Conservation (phyloP, 2,888 invertebrate genomes). For the Macroteleia sp. region DNA sequence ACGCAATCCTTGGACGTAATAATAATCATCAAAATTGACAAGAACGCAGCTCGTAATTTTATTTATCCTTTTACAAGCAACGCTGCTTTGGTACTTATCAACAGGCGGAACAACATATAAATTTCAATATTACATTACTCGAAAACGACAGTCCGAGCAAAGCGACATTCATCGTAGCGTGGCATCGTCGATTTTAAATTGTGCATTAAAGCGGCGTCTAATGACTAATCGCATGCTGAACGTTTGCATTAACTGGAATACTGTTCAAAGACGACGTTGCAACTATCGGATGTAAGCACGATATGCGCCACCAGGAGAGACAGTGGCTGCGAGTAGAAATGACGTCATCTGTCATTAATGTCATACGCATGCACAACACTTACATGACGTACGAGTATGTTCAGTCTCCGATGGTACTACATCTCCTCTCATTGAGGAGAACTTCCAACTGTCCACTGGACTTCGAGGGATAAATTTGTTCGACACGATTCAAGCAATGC, state of each 20-base stretch:
- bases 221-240: conserved; percentile 58
- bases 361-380: conserved; percentile 64
- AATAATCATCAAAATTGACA: conserved; percentile 57
- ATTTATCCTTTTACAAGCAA: conserved; percentile 46
- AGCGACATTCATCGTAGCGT: conserved; percentile 21
- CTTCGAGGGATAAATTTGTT: conserved; percentile 61
- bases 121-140: conserved; percentile 44
- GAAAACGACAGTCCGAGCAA: conserved; percentile 41
- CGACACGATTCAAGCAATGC: conserved; percentile 57
- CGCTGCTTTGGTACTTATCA: conserved; percentile 40
- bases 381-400: conserved; percentile 65
- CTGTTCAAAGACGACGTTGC: conserved; percentile 56
- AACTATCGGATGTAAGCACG: conserved; percentile 42
- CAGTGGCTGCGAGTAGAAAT: conserved; percentile 65
- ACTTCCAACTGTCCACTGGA: conserved; percentile 64
- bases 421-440: conserved; percentile 57
- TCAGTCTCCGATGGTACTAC: conserved; percentile 63
- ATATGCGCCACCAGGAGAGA: conserved; percentile 54
- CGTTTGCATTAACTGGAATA: conserved; percentile 52
- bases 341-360: conserved; percentile 76
- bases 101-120: conserved; percentile 45
- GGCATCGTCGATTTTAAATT: conserved; percentile 44
- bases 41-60: conserved; percentile 47
- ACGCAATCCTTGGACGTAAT: conserved; percentile 42
- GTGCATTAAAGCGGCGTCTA: conserved; percentile 53